Base-by-base conservation (phyloP, 1,140 invertebrate species). In the Drosophila tani region DNA sequence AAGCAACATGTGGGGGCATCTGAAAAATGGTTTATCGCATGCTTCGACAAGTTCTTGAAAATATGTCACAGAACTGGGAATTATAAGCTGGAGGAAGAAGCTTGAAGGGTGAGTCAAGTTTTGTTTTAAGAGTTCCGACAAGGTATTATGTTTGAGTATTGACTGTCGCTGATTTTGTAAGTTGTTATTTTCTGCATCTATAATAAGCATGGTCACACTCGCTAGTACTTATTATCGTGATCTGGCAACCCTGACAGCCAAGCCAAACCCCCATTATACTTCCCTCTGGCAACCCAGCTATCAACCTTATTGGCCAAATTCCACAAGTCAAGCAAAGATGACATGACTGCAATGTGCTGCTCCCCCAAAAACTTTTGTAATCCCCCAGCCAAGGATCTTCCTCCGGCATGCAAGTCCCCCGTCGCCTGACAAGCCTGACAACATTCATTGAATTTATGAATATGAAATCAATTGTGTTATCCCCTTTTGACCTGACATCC, bases 401-500 rank as follows among this genome's bases (percentile, higher is more conserved):
- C 47, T 17, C 38, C 51, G 40, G 46, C 63, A 57, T 53, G 41
- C 47, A 71, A 50, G 50, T 59, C 50, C 62, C 53, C 46, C 38
- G 51, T 50, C 21, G 24, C 53, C 17, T 73, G 75, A 88, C 82
- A 84, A 59, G 78, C 86, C 86, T 85, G 84, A 75, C 83, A 87
- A 78, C 73, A 88, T 88, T 80, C 81, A 82, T 88, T 84, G 84
- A 84, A 90, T 87, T 87, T 90, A 87, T 87, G 84, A 87, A 90
- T 90, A 90, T 81, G 75, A 86, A 90, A 90, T 91, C 86, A 90
- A 91, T 90, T 90, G 86, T 91, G 87, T 82, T 91, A 85, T 91
- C 87, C 86, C 74, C 82, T 82, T 90, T 81, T 90, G 85, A 87
- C 80, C 88, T 86, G 81, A 83, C 84, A 88, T 91, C 82, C 85